Evolutionary conservation across 2,113 vertebrate genomes (phyloP).

Genomic region (Aphelocoma coerulescens): DNA sequence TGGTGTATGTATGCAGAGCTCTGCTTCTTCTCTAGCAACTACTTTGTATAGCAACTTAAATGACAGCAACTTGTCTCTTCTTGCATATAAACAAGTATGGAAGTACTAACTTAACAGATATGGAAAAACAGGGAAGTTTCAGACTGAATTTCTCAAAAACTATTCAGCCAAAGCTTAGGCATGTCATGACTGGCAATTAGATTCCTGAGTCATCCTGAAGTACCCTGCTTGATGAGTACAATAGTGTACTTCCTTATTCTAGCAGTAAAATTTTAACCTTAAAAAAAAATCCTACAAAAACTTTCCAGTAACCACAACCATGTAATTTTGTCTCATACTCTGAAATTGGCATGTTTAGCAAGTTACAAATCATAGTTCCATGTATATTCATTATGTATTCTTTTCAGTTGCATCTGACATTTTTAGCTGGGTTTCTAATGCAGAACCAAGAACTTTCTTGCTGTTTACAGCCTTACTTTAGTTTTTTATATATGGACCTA

Average conservation of each 20-base stretch:
- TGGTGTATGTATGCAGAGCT: not conserved
- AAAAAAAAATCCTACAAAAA: not conserved
- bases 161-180: not conserved
- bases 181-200: rapidly evolving
- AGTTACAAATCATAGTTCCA: not conserved
- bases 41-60: not conserved
- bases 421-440: not conserved
- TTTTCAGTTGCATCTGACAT: not conserved
- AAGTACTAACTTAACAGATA: not conserved
- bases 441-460: not conserved
- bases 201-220: not conserved
- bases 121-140: not conserved
- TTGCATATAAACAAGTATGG: not conserved
- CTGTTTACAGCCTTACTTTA: not conserved
- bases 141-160: not conserved
- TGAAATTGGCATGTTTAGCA: not conserved
- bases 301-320: not conserved
- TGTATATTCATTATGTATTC: not conserved
- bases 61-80: not conserved
- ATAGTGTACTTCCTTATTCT: not conserved
- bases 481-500: not conserved
- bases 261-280: not conserved
- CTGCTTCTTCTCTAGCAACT: not conserved
- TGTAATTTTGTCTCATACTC: not conserved
- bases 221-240: not conserved